phyloP scores from a whole-genome alignment of 2,888 invertebrate genomes.

The Sesia bembeciformis region DNA sequence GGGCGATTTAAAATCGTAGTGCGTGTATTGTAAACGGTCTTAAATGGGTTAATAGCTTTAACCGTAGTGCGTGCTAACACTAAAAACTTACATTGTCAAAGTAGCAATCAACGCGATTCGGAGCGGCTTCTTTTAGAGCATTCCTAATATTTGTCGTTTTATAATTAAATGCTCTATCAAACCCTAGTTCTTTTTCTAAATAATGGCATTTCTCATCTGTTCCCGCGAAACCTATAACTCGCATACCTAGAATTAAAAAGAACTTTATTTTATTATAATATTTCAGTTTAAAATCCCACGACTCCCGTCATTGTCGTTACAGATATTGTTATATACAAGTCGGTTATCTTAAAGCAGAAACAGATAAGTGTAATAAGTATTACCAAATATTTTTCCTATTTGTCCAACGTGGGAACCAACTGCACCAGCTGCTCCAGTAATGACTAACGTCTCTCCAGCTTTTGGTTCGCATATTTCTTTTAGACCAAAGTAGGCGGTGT shows the following conservation, averaged over 20 bases:
- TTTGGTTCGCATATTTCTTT: slow-evolving; percentile 81
- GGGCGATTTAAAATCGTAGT: no score
- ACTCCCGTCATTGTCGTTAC: no score
- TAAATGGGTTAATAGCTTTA: no score
- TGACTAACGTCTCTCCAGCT: slow-evolving; percentile 80
- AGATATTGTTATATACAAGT: no score
- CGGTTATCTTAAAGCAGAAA: no score
- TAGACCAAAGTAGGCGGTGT: slow-evolving; percentile 84
- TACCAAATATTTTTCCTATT: slow-evolving; percentile 81
- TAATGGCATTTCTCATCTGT: slow-evolving; percentile 82
- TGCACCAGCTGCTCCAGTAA: slow-evolving; percentile 85
- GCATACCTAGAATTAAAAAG: slow-evolving; percentile 38
- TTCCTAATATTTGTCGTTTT: slow-evolving; percentile 75
- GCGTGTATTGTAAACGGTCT: no score
- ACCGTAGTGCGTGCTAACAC: no score
- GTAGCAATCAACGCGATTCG: slow-evolving; percentile 82
- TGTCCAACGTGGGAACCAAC: slow-evolving; percentile 86
- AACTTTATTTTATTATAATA: no score
- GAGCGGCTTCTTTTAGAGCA: slow-evolving; percentile 77
- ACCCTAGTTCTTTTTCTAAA: slow-evolving; percentile 78
- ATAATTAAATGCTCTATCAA: slow-evolving; percentile 83
- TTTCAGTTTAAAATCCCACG: no score
- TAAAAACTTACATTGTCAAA: slow-evolving; percentile 81
- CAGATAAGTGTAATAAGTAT: slow-evolving; percentile 2
- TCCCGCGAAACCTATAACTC: slow-evolving; percentile 77